Base-by-base conservation (phyloP, 1,140 invertebrate species). In the Nasonia vitripennis region DNA sequence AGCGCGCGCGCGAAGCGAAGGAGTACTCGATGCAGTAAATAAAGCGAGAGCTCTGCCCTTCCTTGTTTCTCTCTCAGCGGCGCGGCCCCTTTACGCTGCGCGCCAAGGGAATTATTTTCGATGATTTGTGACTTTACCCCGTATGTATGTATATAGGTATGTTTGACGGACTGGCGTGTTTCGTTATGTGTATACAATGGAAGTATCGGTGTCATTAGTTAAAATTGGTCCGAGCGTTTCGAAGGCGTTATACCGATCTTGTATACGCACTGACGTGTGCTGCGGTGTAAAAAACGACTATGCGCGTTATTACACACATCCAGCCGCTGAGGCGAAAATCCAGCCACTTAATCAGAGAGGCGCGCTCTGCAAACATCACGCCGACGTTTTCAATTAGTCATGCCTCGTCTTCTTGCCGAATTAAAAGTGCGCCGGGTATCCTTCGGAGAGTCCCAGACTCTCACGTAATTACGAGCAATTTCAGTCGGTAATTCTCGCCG, bases 1-100 rank as follows among this genome's bases (percentile, higher is more conserved):
- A 1, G 34, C 2, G 51, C 81, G 31, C 41, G 34, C 51, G 27
- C 20, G 31, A 12, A 27, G 20, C 20, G 31, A 12, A 84, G 55
- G 75, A 83, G 87, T 78, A 86, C 87, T 74, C 55, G 85, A 78
- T 48, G 62, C 87, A 84, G 85, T 87, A 85, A 89, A 89, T 89
- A 89, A 89, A 87, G 87, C 87, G 86, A 27, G 84, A 87, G 27
- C 27, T 27, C 34, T 37, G 34, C 87, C 87, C 87, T 84, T 83
- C 31, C 80, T 81, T 80, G 34, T 62, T 41, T 27, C 23, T 68
- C 9, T 27, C 23, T 68, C 9, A 31, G 11, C 86, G 87, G 23
- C 68, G 86, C 68, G 86, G 34, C 67, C 62, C 67, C 51, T 84
- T 78, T 84, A 78, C 67, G 62, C 83, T 62, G 34, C 41, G 48